Evolutionary conservation across 2,888 invertebrate genomes (phyloP).

Genomic region (Dryobota labecula): DNA sequence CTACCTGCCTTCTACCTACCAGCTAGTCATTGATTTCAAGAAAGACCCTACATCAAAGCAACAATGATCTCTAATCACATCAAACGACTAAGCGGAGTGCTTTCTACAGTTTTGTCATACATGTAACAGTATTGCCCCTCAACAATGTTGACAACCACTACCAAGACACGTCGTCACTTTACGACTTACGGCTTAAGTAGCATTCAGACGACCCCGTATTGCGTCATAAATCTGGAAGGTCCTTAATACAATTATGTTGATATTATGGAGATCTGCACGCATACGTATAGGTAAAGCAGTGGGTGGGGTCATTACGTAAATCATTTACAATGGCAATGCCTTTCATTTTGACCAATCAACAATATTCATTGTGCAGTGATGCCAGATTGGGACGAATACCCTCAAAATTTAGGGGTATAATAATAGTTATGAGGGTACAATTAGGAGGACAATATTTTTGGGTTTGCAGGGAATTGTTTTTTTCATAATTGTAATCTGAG

Average conservation of each 20-base stretch:
- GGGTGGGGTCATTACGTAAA: not conserved
- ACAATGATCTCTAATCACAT: not conserved
- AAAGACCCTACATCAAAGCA: too few species aligned
- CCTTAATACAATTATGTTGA: constrained; percentile 2
- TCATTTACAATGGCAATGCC: not conserved
- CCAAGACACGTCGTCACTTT: constrained; percentile 12
- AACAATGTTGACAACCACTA: constrained; percentile 18
- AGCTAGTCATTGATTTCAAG: too few species aligned
- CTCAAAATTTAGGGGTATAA: too few species aligned
- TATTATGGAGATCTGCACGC: not conserved
- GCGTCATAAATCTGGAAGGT: constrained; percentile 15
- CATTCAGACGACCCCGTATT: constrained; percentile 6
- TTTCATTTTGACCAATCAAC: not conserved
- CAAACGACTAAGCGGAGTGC: not conserved
- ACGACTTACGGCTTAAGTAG: constrained; percentile 19
- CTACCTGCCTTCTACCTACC: too few species aligned
- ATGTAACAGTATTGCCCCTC: not conserved
- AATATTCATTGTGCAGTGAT: too few species aligned
- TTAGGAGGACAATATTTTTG: too few species aligned
- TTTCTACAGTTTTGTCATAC: not conserved
- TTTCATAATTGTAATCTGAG: too few species aligned
- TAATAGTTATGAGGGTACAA: too few species aligned
- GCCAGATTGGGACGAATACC: too few species aligned
- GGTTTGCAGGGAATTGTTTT: too few species aligned
- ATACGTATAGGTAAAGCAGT: not conserved